phyloP scores from a whole-genome alignment of 2,797 vertebrate genomes.

The Cyclopterus lumpus region DNA sequence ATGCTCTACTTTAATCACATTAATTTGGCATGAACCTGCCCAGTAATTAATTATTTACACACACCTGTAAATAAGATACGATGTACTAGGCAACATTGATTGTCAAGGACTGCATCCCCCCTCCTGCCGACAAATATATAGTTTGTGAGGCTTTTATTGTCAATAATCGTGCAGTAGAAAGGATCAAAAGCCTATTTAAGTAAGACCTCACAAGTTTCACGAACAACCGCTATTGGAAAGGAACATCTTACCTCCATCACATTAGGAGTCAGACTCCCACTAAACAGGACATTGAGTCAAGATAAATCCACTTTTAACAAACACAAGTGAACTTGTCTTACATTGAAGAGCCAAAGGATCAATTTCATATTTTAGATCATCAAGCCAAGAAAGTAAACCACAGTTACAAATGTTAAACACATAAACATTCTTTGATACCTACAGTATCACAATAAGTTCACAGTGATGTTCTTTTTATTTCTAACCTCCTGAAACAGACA shows the following conservation, averaged over 20 bases:
- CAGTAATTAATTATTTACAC: constrained; percentile 22
- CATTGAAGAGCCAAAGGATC: neutral
- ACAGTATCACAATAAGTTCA: neutral
- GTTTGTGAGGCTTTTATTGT: neutral
- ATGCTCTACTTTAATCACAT: neutral
- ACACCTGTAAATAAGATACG: neutral
- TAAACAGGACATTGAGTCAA: too few relatives aligned
- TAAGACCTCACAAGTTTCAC: neutral
- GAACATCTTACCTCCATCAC: neutral
- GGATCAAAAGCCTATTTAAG: neutral
- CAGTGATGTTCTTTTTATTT: neutral
- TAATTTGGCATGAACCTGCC: neutral
- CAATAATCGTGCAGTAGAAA: neutral
- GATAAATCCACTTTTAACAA: neutral
- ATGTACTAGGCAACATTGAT: neutral
- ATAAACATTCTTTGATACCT: neutral
- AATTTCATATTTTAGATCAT: neutral
- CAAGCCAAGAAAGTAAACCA: neutral
- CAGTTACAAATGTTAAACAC: neutral
- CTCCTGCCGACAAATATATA: neutral
- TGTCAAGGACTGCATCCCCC: constrained; percentile 2
- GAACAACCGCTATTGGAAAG: neutral
- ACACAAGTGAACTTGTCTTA: neutral
- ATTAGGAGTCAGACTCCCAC: neutral
- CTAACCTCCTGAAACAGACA: neutral